Conservation (phyloP, 2,888 invertebrate species). For the Scaeva pyrastri region DNA sequence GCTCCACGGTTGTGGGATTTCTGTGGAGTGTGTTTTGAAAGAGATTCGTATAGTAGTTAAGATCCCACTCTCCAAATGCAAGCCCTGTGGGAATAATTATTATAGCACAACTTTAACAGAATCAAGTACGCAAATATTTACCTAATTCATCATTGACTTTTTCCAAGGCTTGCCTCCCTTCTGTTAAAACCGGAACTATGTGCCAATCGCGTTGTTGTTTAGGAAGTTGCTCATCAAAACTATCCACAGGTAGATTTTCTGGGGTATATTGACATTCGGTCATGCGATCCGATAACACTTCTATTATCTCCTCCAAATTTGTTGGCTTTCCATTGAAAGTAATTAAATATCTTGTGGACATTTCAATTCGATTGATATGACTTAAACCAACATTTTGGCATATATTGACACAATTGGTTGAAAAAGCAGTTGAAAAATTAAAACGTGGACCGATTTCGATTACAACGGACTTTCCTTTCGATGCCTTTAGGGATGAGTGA, state of each 20-base stretch:
- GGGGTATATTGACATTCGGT: slow-evolving; percentile 93
- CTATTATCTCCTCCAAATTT: slow-evolving; percentile 82
- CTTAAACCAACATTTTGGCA: slow-evolving; percentile 92
- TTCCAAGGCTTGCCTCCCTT: slow-evolving; percentile 92
- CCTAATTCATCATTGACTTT: slow-evolving; percentile 91
- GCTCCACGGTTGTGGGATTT: slow-evolving; percentile 98
- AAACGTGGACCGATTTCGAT: slow-evolving; percentile 97
- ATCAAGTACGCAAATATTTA: slow-evolving; percentile 78
- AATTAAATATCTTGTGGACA: slow-evolving; percentile 91
- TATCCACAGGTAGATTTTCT: slow-evolving; percentile 87
- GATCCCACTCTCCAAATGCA: slow-evolving; percentile 96
- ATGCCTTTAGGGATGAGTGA: slow-evolving; percentile 77
- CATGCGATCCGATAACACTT: slow-evolving; percentile 95
- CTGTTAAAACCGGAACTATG: slow-evolving; percentile 91
- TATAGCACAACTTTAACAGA: neutral
- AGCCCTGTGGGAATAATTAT: slow-evolving; percentile 85
- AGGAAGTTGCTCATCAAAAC: slow-evolving; percentile 88
- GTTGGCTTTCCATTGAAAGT: slow-evolving; percentile 81
- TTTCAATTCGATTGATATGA: slow-evolving; percentile 92
- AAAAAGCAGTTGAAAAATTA: slow-evolving; percentile 97
- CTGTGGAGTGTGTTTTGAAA: slow-evolving; percentile 92
- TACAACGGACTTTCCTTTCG: slow-evolving; percentile 84
- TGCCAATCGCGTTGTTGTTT: slow-evolving; percentile 91
- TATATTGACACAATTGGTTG: slow-evolving; percentile 98
- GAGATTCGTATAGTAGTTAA: slow-evolving; percentile 94